Percentiles rank a stretch among this genome's conserved stretches.
Evolutionary conservation across 2,888 invertebrate species (phyloP).

Genomic region (Melipona bicolor): DNA sequence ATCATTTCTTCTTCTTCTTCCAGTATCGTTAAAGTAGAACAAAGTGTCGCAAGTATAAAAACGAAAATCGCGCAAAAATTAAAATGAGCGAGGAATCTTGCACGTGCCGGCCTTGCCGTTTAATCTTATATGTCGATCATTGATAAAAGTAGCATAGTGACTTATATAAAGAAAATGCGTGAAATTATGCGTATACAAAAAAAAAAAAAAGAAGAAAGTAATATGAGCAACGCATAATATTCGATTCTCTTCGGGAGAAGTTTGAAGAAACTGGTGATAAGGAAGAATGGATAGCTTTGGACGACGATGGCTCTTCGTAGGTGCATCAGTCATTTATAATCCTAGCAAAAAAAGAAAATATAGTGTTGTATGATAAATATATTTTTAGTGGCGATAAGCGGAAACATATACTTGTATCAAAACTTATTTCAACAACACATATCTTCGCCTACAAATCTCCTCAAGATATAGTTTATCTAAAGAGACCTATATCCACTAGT

Average conservation of each 20-base stretch:
- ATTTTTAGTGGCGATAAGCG: no score
- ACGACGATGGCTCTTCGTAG: constrained; percentile 2
- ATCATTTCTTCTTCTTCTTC: neutral
- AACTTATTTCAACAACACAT: no score
- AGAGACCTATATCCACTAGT: no score
- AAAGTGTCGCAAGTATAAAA: neutral
- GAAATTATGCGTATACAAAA: constrained; percentile 9
- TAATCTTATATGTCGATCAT: constrained; percentile 17
- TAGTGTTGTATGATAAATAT: no score
- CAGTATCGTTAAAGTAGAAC: neutral
- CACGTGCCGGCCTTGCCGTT: constrained; percentile 25
- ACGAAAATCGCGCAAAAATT: neutral
- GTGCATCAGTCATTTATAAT: neutral
- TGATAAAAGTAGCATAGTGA: constrained; percentile 24
- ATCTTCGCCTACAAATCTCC: no score
- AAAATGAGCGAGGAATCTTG: neutral
- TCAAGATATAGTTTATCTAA: no score
- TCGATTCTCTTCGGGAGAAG: neutral
- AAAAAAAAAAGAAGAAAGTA: constrained; percentile 22
- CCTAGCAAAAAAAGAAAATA: constrained; percentile 14
- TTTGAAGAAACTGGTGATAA: neutral
- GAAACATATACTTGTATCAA: no score
- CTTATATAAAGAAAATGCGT: constrained; percentile 21
- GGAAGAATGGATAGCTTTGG: neutral
- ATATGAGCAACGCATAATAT: constrained; percentile 2